These are phyloP conservation scores for Uloborus diversus DNA, from an alignment of 1,140 invertebrate genomes.

Conservation along the genomic window DNA sequence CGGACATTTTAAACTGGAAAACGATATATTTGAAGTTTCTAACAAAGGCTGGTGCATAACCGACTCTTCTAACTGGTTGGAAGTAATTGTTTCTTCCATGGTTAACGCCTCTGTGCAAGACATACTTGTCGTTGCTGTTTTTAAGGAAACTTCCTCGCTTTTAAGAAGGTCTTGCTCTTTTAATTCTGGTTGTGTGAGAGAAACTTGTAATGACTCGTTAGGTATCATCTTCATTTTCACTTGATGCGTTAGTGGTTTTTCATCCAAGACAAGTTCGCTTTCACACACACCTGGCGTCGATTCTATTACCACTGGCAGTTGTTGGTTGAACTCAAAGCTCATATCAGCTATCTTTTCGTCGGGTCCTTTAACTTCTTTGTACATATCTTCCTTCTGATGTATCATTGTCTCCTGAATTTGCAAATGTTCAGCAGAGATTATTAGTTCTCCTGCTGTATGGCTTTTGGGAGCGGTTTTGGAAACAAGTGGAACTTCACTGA, in stretches of 20 bases:
- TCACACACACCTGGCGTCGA: conserved; percentile 18
- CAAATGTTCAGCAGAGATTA: conserved; percentile 37
- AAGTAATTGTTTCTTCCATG: conserved; percentile 20
- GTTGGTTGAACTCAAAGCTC: conserved; percentile 7
- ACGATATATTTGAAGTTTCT: background rate
- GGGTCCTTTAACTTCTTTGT: conserved; percentile 59
- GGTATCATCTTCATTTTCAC: conserved; percentile 22
- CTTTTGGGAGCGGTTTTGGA: conserved; percentile 35
- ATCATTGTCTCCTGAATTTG: conserved; percentile 27
- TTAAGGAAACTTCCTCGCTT: background rate
- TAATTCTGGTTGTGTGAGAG: conserved; percentile 48
- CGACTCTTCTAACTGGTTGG: conserved; percentile 1
- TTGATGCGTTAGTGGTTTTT: background rate
- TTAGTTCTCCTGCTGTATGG: conserved; percentile 21
- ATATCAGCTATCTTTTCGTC: conserved; percentile 66
- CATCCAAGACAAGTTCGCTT: conserved; percentile 3
- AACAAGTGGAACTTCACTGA: conserved; percentile 57
- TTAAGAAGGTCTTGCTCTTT: conserved; percentile 23
- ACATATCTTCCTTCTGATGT: background rate
- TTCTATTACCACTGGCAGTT: conserved; percentile 63
- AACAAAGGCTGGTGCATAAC: background rate
- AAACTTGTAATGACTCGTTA: conserved; percentile 40
- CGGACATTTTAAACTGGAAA: background rate
- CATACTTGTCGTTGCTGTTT: conserved; percentile 29
- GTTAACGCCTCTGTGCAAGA: conserved; percentile 21